Evolutionary conservation across 64 coral and sea anemone genomes (phyloP), one percentile per base, ranked within the genome.

Genomic region (Cladopsammia gracilis): DNA sequence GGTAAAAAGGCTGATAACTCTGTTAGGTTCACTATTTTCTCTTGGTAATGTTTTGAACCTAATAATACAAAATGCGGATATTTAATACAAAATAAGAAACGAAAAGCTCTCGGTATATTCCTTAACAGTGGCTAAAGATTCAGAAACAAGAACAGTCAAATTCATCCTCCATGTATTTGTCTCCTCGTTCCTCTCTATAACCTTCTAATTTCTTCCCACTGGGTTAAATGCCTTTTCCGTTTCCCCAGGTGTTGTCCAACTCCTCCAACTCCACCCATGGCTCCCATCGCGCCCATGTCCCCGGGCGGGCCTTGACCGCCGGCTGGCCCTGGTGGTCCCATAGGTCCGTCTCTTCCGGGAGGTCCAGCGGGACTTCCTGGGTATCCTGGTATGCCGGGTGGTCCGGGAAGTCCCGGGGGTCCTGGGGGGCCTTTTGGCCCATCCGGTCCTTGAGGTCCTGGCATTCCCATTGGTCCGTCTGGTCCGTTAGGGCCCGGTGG

Each of bases 351-450:
- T 72, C 91, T 89, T 46, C 98, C 98, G 6, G 83, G 74, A 11
- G 98, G 89, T 89, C 98, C 98, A 6, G 95, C 94, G 48, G 94
- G 94, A 14, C 59, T 64, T 34, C 93, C 96, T 34, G 96, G 90
- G 62, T 92, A 88, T 34, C 96, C 96, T 18, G 96, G 96, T 25
- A 86, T 74, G 3, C 97, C 97, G 23, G 90, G 78, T n/a, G 94
- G 97, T 44, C 97, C 97, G 44, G 94, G 94, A 24, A 93, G 94
- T 60, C 94, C 94, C 2, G 97, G 97, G 23, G 87, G 87, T 48
- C 96, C 96, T 58, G 94, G 93, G 25, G 93, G 93, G 7, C 96
- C 96, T 87, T 98, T 95, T 52, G 96, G 93, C 60, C 96, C 96
- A 42, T 98, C 94, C 12, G 90, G 93, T 81, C 96, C 96, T 26